Evolutionary conservation across 2,113 vertebrate species (phyloP), one percentile per base, ranked within the genome.

Genomic region (Osmerus eperlanus): DNA sequence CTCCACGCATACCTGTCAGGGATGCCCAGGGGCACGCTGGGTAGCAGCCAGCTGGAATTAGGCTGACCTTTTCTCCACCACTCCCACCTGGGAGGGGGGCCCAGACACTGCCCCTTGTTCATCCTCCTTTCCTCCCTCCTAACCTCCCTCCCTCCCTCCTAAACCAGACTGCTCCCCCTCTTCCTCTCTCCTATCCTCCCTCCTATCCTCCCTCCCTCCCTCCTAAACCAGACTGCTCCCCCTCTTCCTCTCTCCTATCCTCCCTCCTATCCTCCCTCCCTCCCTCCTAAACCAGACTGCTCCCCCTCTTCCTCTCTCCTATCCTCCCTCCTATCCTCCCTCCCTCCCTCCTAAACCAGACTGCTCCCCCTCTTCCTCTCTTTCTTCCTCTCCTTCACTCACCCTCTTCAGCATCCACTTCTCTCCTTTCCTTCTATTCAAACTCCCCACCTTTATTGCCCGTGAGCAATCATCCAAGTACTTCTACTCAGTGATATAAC

Each of bases 51-150:
- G 72, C 78, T 86, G 82, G 72, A 78, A 85, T 85, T 83, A 80
- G 68, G n/a, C 56, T 85, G 88, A 90, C 87, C 83, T 88, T 87
- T 80, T 77, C 85, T 72, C 72, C 72, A 65, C 74, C 1, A 5
- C 15, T 54, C 56, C 61, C 65, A 64, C 73, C 82, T 73, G 64
- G 65, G 72, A 76, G 71, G 77, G 72, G 81, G 62, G 62, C 6
- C 70, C 73, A 74, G 70, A 70, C 68, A 13, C 8, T 15, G 29
- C 36, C 12, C 12, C 23, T 61, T 23, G 8, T 3, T 19, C 8
- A 8, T 59, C 56, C 56, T 12, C 8, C 56, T 58, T 4, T 12
- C 18, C 21, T 19, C 25, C 13, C 9, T 23, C 21, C 14, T 28
- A 1, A 4, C 59, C 21, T 61, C 4, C 21, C 59, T 5, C 32